phyloP scores from a whole-genome alignment of 2,888 invertebrate genomes.

The Phymatocera aterrima region DNA sequence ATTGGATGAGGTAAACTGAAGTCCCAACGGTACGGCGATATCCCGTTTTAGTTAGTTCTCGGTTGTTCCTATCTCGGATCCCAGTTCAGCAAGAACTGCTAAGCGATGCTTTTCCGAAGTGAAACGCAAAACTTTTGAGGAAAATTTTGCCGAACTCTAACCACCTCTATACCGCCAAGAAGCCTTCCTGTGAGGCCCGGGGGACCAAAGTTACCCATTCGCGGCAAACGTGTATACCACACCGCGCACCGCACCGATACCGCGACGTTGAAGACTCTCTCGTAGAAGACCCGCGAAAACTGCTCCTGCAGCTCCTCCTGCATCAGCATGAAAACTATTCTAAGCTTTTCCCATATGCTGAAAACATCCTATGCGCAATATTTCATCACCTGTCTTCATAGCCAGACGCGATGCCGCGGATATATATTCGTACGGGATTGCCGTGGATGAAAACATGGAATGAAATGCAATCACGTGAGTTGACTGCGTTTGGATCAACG shows the following conservation, averaged over 20 bases:
- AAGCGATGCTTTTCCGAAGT: constrained; percentile 18
- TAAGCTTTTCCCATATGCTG: constrained; percentile 29
- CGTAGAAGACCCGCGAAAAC: background rate
- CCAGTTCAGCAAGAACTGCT: constrained; percentile 5
- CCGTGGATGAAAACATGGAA: background rate
- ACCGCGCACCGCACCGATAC: too few species aligned
- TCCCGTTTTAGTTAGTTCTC: background rate
- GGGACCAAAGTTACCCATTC: constrained; percentile 8
- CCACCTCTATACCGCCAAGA: background rate
- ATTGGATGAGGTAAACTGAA: background rate
- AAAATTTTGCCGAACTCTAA: constrained; percentile 11
- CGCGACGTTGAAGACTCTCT: constrained; percentile 14
- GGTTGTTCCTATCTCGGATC: background rate
- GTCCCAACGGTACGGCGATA: background rate
- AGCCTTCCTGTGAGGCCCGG: background rate
- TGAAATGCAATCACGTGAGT: background rate
- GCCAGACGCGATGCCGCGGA: background rate
- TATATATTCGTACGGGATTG: background rate
- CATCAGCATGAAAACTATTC: constrained; percentile 18
- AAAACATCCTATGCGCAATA: constrained; percentile 4
- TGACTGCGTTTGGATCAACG: background rate
- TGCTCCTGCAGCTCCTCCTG: background rate
- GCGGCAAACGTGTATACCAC: constrained; percentile 22
- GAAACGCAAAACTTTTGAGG: constrained; percentile 16
- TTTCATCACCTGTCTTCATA: background rate